Conservation (phyloP, 2,797 vertebrate genomes). For the Synanceia verrucosa region DNA sequence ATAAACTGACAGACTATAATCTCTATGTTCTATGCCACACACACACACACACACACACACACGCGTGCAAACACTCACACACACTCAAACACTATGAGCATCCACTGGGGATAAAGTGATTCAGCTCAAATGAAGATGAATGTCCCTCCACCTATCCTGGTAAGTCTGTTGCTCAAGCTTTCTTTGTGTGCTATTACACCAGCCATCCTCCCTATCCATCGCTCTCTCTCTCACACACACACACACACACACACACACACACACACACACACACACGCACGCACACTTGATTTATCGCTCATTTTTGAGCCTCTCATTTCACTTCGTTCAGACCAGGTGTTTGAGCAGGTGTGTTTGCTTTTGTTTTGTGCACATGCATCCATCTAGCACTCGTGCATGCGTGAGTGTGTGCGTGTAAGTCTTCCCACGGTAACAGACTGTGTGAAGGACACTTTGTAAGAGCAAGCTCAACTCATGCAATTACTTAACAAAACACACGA, state of each 20-base stretch:
- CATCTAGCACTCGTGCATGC: neutral
- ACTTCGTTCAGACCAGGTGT: constrained; percentile 50
- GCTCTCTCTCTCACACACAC: neutral
- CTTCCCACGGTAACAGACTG: neutral
- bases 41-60: constrained; percentile 16
- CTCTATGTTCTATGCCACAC: constrained; percentile 23
- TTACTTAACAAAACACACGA: constrained; percentile 1
- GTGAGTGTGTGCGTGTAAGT: neutral
- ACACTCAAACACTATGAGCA: constrained; percentile 23
- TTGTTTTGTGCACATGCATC: constrained; percentile 20
- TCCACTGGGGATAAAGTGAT: constrained; percentile 53
- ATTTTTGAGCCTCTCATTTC: constrained; percentile 34
- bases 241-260: neutral
- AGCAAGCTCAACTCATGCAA: constrained; percentile 5
- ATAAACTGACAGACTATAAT: constrained; percentile 33
- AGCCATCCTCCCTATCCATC: constrained; percentile 27
- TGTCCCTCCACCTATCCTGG: constrained; percentile 37
- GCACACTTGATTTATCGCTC: constrained; percentile 19
- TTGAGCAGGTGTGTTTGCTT: constrained; percentile 56
- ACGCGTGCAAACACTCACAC: neutral
- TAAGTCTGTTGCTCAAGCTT: constrained; percentile 48
- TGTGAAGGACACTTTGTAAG: constrained; percentile 14
- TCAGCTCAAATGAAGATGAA: constrained; percentile 72
- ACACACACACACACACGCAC: neutral
- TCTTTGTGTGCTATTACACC: constrained; percentile 43